Base-by-base conservation (phyloP, 2,888 invertebrate genomes). In the Trachelus tabidus region DNA sequence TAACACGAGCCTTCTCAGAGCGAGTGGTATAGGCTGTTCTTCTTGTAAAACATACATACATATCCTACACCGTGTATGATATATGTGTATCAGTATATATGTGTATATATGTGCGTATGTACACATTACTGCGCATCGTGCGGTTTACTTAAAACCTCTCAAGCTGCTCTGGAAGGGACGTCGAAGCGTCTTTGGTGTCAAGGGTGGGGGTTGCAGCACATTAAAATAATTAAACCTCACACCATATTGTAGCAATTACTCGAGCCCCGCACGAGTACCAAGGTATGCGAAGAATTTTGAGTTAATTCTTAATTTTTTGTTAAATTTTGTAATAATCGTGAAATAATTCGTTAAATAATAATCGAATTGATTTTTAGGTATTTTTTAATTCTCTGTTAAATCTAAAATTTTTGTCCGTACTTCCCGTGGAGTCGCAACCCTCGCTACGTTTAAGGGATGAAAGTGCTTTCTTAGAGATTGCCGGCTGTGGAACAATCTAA, bases 1-100 rank as follows among this genome's bases (percentile, higher is more conserved):
- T 90, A 90, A 89, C 89, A 85, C 85, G 84, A 84, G 82, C 83
- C 85, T 87, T 87, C 86, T 86, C 83, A 83, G 88, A 81, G 85
- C 85, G 85, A 79, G 81, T 81, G 79, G 82, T 85, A 85, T 83
- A 83, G 83, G 79, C 80, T 77, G 80, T 78, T 77, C 33, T 81
- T 76, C 33, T 81, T 76, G 77, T 76, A 79, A 77, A 79, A 77
- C 82, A 76, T 75, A 76, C 77, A 69, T 33, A 69, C 69, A 11
- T 33, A 69, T 40, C n/a, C 30, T 69, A 30, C 6, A 31, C 34
- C 3, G 3, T 56, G 56, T 56, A 23, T 23, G 23, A 56, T 56
- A 56, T 56, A 56, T 56, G 35, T 35, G 0, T 12, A n/a, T n/a
- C n/a, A n/a, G 0, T 12, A 40, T 37, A 37, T 37, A 37, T 35